Evolutionary conservation across 1,140 invertebrate species (phyloP).

Genomic region (Himalopsyche phryganea): DNA sequence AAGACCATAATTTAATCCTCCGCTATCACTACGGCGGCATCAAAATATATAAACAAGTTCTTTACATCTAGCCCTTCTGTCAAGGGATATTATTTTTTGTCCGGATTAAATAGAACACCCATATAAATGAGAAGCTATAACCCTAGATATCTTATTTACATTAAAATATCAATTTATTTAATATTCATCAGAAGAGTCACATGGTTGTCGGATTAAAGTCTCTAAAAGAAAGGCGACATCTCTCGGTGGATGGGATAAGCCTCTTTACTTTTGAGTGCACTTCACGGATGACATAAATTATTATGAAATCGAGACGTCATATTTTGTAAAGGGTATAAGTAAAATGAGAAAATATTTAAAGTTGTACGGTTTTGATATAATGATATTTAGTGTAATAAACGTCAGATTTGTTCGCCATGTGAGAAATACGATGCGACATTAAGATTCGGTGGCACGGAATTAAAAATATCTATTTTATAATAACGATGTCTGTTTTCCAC

Average conservation of each 20-base stretch:
- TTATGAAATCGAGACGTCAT: not conserved
- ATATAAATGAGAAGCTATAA: not conserved
- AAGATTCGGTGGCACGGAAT: constrained; percentile 13
- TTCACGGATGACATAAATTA: not conserved
- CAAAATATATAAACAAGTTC: not conserved
- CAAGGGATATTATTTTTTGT: constrained; percentile 20
- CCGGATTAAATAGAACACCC: constrained; percentile 13
- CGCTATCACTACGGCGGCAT: constrained; percentile 1
- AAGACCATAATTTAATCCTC: constrained; percentile 5
- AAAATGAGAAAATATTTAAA: too few species aligned
- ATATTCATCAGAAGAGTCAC: constrained; percentile 26
- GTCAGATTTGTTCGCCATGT: constrained; percentile 9
- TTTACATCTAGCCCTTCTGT: constrained; percentile 9
- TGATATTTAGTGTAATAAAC: constrained; percentile 20
- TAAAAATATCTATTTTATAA: not conserved
- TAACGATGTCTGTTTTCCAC: too few species aligned
- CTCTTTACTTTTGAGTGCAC: not conserved
- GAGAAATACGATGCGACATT: constrained; percentile 15
- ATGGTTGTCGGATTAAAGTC: constrained; percentile 28
- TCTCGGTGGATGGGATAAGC: constrained; percentile 17
- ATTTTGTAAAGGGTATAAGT: not conserved
- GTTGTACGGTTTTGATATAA: not conserved
- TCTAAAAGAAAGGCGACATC: constrained; percentile 29
- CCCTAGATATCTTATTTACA: constrained; percentile 26
- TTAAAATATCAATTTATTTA: constrained; percentile 34